Evolutionary conservation across 2,113 vertebrate species (phyloP), one percentile per base, ranked within the genome.

Genomic region (Gymnorhina tibicen): DNA sequence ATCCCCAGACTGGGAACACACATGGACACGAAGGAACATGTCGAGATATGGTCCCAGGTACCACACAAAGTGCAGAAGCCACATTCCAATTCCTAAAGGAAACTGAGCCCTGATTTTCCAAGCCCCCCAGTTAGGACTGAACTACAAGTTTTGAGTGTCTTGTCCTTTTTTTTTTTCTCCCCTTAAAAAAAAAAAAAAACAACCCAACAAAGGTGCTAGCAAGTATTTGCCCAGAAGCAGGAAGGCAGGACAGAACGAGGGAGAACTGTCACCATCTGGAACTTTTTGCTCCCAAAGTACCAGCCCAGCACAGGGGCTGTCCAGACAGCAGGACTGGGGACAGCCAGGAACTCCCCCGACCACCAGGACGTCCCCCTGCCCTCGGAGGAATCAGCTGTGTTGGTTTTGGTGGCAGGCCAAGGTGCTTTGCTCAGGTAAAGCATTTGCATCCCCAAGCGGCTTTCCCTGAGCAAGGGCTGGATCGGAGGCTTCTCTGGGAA

Each of bases 401-500:
- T 26, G 63, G 35, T 33, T 58, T 59, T 28, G 87, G 62, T 28
- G 87, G 24, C 16, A 26, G 74, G 16, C 46, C 60, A 23, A 42
- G 56, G 37, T 39, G 95, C 91, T 90, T 91, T 30, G 78, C 47
- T 95, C 93, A 79, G 89, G 82, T 76, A 93, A 95, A 79, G 77
- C 83, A 62, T 37, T 8, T 37, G 28, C 52, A 41, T 46, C 79
- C 92, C 66, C 80, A 76, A 16, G 19, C 30, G 26, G 84, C 87
- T 56, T 88, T 10, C 67, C 58, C 47, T 16, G 70, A 94, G 79
- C 88, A 55, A 77, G 67, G 27, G 74, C 70, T 3, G 60, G 52
- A 44, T 11, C 0, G 13, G 81, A 94, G 95, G 95, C 91, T 92
- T 89, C 68, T 97, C 97, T 97, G 98, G 97, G 97, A 97, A 98